Conservation (phyloP, 1,140 invertebrate genomes). For the Nymphalis io region DNA sequence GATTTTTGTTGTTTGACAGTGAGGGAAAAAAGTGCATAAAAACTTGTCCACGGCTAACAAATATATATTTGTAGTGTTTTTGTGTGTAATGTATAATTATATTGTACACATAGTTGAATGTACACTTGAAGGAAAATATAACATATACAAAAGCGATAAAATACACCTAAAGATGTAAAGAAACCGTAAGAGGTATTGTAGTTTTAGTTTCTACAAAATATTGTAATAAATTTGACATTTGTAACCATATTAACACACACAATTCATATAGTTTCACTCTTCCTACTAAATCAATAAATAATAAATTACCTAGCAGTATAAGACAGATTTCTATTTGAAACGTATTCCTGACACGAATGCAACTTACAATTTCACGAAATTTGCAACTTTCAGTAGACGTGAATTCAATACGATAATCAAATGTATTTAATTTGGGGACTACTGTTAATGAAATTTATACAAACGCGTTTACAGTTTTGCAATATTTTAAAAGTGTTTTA, state of each 20-base stretch:
- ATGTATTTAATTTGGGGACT: neutral
- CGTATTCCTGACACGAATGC: constrained; percentile 19
- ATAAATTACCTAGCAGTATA: neutral
- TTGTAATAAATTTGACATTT: neutral
- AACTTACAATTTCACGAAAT: constrained; percentile 16
- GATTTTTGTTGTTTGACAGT: too few relatives aligned
- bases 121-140: too few relatives aligned
- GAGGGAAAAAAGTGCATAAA: too few relatives aligned
- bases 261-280: neutral
- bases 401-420: neutral
- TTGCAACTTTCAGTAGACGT: constrained; percentile 17
- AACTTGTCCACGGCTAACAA: too few relatives aligned
- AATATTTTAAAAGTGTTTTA: neutral
- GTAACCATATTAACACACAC: neutral
- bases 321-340: constrained; percentile 20
- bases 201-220: too few relatives aligned
- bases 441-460: neutral
- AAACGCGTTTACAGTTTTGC: neutral
- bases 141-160: too few relatives aligned
- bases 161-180: too few relatives aligned
- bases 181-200: too few relatives aligned
- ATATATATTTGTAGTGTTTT: too few relatives aligned
- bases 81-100: too few relatives aligned
- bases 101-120: too few relatives aligned
- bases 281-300: neutral